A percentile compares a stretch with the other conserved stretches of the same genome.
These are phyloP conservation scores for Leptodactylus fallax DNA, from an alignment of 2,797 vertebrate species.

Conservation along the genomic window DNA sequence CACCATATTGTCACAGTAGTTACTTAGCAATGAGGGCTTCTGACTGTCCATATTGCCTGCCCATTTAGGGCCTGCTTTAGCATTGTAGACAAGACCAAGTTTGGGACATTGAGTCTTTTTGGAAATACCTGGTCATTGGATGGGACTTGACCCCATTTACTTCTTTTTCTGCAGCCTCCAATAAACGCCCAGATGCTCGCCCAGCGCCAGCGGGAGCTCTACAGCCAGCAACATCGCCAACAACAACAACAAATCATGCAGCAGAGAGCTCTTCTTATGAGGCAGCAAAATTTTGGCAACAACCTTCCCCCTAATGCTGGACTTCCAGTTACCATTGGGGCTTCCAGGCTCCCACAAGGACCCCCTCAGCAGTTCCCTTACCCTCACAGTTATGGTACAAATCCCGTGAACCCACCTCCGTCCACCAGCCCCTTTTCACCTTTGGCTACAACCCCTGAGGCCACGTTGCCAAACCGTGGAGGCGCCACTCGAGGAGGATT, in stretches of 20 bases:
- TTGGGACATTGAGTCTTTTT: no score
- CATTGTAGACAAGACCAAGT: no score
- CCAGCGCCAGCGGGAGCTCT: conserved; percentile 91
- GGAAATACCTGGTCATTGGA: no score
- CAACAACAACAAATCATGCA: conserved; percentile 92
- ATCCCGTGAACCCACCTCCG: conserved; percentile 82
- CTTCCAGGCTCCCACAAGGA: conserved; percentile 75
- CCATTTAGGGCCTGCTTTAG: no score
- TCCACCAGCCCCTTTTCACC: conserved; percentile 86
- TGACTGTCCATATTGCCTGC: no score
- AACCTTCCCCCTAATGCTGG: conserved; percentile 72
- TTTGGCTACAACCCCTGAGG: conserved; percentile 79
- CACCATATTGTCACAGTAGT: no score
- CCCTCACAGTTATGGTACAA: conserved; percentile 83
- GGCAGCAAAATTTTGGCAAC: conserved; percentile 83
- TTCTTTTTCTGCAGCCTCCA: conserved; percentile 79
- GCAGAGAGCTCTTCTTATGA: conserved; percentile 91
- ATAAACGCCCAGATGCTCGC: conserved; percentile 96
- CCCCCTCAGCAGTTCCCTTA: conserved; percentile 87
- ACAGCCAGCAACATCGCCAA: conserved; percentile 94
- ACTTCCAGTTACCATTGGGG: conserved; percentile 76
- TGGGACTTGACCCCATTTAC: background rate
- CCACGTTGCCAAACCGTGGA: conserved; percentile 76
- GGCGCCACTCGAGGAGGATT: conserved; percentile 69
- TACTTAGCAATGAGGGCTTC: background rate